Conservation (phyloP, 1,140 invertebrate genomes). For the Caenorhabditis tropicalis region DNA sequence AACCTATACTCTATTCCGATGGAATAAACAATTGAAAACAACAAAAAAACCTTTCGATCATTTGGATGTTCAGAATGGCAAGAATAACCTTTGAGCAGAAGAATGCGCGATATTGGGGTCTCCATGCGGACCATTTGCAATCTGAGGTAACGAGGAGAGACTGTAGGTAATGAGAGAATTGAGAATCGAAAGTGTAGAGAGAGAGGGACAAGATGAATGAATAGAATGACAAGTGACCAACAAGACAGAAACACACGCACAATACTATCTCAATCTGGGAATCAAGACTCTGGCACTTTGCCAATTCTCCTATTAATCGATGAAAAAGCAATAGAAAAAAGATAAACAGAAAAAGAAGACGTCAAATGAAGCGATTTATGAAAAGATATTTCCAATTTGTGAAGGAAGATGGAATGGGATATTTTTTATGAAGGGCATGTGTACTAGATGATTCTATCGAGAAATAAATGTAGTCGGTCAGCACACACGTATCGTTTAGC, state of each 20-base stretch:
- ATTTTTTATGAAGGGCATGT: neutral
- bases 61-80: neutral
- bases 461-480: neutral
- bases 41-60: no score
- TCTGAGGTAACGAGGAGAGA: neutral
- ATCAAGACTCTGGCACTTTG: slow-evolving; percentile 15
- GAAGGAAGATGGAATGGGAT: neutral
- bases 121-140: neutral
- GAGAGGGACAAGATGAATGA: neutral
- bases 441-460: neutral
- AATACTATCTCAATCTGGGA: slow-evolving; percentile 37
- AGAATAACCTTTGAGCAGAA: neutral
- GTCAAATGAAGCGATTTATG: neutral
- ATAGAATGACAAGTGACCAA: neutral
- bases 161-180: neutral
- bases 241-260: neutral
- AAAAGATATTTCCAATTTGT: neutral
- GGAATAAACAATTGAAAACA: neutral
- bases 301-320: neutral
- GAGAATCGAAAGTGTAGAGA: neutral
- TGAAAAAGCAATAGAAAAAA: slow-evolving; percentile 16
- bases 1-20: neutral
- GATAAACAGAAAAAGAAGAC: neutral
- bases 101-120: neutral
- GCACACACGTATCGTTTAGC: neutral